A percentile compares a stretch with the other conserved stretches of the same genome.
Evolutionary conservation across 1,140 invertebrate species (phyloP).

Genomic region (Goniozus legneri): DNA sequence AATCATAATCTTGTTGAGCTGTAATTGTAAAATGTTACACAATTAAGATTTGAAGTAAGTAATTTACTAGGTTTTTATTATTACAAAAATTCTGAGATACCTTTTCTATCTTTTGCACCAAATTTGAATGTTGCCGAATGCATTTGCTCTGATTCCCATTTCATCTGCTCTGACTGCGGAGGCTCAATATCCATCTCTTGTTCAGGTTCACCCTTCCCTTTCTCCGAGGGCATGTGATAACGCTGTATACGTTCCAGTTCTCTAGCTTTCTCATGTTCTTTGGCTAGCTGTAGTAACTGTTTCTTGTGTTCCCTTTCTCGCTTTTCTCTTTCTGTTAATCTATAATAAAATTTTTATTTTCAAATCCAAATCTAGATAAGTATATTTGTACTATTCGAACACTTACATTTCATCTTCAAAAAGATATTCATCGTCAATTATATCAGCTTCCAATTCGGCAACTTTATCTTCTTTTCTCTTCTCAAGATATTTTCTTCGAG

Average conservation of each 20-base stretch:
- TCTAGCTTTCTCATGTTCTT: slow-evolving; percentile 91
- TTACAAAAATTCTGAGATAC: slow-evolving; percentile 19
- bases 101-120: slow-evolving; percentile 85
- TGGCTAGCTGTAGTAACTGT: slow-evolving; percentile 83
- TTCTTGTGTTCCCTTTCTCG: slow-evolving; percentile 87
- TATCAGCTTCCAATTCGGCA: slow-evolving; percentile 90
- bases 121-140: slow-evolving; percentile 88
- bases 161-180: slow-evolving; percentile 89
- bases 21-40: no score
- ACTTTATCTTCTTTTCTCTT: slow-evolving; percentile 97
- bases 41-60: no score
- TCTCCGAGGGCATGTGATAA: slow-evolving; percentile 87
- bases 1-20: slow-evolving; percentile 83
- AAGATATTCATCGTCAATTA: slow-evolving; percentile 94
- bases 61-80: no score
- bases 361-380: slow-evolving; percentile 1
- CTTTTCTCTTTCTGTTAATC: slow-evolving; percentile 82
- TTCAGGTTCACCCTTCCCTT: slow-evolving; percentile 56
- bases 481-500: slow-evolving; percentile 88
- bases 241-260: slow-evolving; percentile 89
- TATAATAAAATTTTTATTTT: slow-evolving; percentile 40
- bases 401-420: slow-evolving; percentile 85
- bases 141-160: slow-evolving; percentile 98
- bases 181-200: slow-evolving; percentile 86
- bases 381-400: slow-evolving; percentile 6